Base-by-base conservation (phyloP, 1,140 invertebrate genomes). In the Carposina sasakii region DNA sequence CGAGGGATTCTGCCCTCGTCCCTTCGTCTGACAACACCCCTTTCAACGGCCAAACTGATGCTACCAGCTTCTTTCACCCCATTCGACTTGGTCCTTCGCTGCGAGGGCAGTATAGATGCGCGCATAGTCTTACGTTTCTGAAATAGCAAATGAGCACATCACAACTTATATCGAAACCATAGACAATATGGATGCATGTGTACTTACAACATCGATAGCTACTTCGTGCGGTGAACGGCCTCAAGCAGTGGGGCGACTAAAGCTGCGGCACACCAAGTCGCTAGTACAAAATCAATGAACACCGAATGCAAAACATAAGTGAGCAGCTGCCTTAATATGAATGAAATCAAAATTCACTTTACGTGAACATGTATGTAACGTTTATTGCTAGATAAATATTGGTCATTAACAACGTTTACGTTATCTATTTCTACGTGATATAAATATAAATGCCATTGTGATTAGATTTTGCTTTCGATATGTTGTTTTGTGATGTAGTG, bases 101-200 rank as follows among this genome's bases (percentile, higher is more conserved):
- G 90, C 54, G 93, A 90, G 39, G 90, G 89, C 60, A 92, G 87
- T 57, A 93, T 87, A 6, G 91, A 91, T 10, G 92, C 91, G 54
- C 93, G 87, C 50, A 95, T 78, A 0, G 91, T 92, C 74, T 95
- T 95, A 0, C 94, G 89, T 87, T 95, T 95, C 93, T 95, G 86
- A 46, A 76, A 76, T 45, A 45, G 34, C 31, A n/a, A n/a, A n/a
- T n/a, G n/a, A n/a, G n/a, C n/a, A n/a, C n/a, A n/a, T n/a, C n/a
- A n/a, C n/a, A n/a, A n/a, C n/a, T n/a, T n/a, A n/a, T n/a, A n/a
- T n/a, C n/a, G n/a, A n/a, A n/a, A n/a, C n/a, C n/a, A n/a, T n/a
- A n/a, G n/a, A n/a, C n/a, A n/a, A n/a, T 34, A 47, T 20, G 56
- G 20, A 57, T 44, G 46, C 46, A 54, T 34, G 37, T 71, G 67